Evolutionary conservation across 2,113 vertebrate genomes (phyloP).

Genomic region (Uria lomvia): DNA sequence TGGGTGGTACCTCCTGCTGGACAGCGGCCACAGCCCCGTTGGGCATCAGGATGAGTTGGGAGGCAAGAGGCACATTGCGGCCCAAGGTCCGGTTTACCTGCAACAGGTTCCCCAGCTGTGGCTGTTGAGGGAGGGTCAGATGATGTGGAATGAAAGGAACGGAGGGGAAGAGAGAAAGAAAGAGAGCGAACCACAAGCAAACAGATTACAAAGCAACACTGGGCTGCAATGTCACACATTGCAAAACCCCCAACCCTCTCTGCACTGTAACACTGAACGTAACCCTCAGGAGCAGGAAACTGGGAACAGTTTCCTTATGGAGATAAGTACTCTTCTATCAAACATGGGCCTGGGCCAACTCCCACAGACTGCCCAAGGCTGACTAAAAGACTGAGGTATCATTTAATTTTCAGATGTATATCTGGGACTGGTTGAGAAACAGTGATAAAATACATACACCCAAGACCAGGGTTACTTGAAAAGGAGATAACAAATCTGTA

Average conservation of each 20-base stretch:
- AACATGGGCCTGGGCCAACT: neutral
- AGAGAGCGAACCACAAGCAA: constrained; percentile 63
- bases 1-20: constrained; percentile 84
- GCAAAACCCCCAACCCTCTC: neutral
- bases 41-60: constrained; percentile 98
- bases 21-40: constrained; percentile 92
- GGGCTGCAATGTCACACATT: neutral
- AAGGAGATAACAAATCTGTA: neutral
- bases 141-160: constrained; percentile 7
- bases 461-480: neutral
- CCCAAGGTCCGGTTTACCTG: constrained; percentile 83
- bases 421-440: neutral
- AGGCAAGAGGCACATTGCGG: constrained; percentile 87
- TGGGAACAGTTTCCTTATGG: neutral
- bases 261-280: neutral
- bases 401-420: neutral
- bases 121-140: constrained; percentile 68
- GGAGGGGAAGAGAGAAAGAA: constrained; percentile 38
- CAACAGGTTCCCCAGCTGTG: constrained; percentile 83
- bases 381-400: neutral
- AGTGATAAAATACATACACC: neutral
- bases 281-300: neutral
- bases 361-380: neutral
- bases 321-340: neutral
- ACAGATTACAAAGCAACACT: constrained; percentile 32